A percentile compares a stretch with the other conserved stretches of the same genome.
phyloP scores from a whole-genome alignment of 2,113 vertebrate genomes.

The Petroica traversi region DNA sequence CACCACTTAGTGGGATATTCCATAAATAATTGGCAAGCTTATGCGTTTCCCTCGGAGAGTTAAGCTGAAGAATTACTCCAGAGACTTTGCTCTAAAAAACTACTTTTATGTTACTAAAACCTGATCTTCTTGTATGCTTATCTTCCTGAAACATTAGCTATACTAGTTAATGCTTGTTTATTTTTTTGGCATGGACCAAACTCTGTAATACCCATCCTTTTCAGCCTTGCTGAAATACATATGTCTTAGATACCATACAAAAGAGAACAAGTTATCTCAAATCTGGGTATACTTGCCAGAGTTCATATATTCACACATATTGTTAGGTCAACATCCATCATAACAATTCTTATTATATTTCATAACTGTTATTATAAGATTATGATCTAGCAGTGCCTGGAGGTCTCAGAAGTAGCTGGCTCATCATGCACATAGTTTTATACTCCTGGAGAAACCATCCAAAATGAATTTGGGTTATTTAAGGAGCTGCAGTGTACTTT shows the following conservation, averaged over 20 bases:
- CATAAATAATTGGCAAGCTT: neutral
- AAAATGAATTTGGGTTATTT: constrained; percentile 40
- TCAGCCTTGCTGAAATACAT: neutral
- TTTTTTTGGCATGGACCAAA: neutral
- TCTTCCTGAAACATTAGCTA: neutral
- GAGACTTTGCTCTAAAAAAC: neutral
- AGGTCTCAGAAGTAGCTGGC: constrained; percentile 13
- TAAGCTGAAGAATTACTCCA: neutral
- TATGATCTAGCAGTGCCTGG: neutral
- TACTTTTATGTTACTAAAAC: neutral
- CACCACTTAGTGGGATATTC: neutral
- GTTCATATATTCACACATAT: neutral
- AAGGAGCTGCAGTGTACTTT: constrained; percentile 10
- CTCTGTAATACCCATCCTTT: neutral
- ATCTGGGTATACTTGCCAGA: neutral
- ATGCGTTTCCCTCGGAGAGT: neutral
- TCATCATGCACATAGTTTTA: constrained; percentile 4
- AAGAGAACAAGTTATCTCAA: neutral
- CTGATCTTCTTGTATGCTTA: neutral
- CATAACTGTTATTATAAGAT: constrained; percentile 8
- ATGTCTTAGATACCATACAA: neutral
- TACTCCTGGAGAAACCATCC: constrained; percentile 23
- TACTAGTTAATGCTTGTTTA: neutral
- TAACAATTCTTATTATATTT: constrained; percentile 5
- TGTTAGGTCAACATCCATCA: constrained; percentile 12